Conservation (phyloP, 1,140 invertebrate genomes). For the Eufriesea mexicana region DNA sequence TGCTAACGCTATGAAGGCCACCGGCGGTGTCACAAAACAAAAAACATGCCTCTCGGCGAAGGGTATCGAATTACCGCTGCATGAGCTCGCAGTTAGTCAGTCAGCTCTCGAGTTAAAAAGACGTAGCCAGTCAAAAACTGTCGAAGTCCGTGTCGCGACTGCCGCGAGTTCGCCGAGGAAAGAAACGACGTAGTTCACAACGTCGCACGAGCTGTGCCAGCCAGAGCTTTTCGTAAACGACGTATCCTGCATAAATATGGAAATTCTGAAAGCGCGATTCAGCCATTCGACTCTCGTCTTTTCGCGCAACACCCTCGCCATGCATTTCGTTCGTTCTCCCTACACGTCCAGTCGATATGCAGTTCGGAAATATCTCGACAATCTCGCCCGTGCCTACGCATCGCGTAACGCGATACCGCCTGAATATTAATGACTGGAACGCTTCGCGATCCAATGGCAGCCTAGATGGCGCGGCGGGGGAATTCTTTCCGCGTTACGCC, state of each 20-base stretch:
- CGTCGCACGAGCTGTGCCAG: not conserved
- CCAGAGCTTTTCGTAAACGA: not conserved
- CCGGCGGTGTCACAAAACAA: too few relatives aligned
- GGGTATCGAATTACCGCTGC: too few relatives aligned
- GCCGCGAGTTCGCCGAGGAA: not conserved
- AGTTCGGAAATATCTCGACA: constrained; percentile 17
- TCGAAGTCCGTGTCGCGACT: too few relatives aligned
- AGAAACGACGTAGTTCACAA: not conserved
- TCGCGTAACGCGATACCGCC: not conserved
- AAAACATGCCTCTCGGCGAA: too few relatives aligned
- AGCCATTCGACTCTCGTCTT: not conserved
- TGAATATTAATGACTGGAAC: constrained; percentile 27
- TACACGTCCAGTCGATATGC: not conserved
- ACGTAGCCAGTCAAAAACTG: too few relatives aligned
- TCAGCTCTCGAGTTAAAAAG: too few relatives aligned
- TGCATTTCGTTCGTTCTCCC: not conserved
- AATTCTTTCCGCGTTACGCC: not conserved
- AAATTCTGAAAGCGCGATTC: constrained; percentile 7
- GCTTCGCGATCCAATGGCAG: not conserved
- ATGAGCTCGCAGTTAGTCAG: too few relatives aligned
- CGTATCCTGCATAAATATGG: constrained; percentile 12
- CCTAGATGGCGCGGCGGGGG: not conserved
- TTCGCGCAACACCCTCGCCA: constrained; percentile 14
- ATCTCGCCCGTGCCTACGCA: not conserved
- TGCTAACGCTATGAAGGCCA: not conserved